These are phyloP conservation scores for Channa argus DNA, from an alignment of 2,113 vertebrate genomes.

Conservation along the genomic window DNA sequence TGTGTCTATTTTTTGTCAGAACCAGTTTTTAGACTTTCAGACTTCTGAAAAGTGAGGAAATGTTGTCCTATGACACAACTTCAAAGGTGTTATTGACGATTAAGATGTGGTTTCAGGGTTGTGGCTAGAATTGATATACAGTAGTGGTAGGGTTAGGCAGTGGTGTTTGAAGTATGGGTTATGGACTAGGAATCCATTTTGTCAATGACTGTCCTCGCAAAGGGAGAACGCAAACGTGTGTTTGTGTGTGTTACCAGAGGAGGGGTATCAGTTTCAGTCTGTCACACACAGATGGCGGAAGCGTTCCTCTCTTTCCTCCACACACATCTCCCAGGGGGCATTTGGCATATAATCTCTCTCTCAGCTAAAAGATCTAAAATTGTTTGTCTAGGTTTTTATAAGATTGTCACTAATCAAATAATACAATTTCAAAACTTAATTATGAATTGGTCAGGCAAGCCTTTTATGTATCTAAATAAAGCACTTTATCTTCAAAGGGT, in stretches of 20 bases:
- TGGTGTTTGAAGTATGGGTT: too few species aligned
- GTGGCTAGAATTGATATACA: too few species aligned
- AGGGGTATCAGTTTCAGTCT: slow-evolving; percentile 74
- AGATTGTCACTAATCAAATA: background rate
- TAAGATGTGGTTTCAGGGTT: too few species aligned
- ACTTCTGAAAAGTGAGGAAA: too few species aligned
- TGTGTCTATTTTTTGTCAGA: slow-evolving; percentile 5
- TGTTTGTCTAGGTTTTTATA: slow-evolving; percentile 22
- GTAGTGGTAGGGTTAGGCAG: too few species aligned
- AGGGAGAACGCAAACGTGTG: too few species aligned
- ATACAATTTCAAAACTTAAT: background rate
- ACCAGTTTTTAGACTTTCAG: too few species aligned
- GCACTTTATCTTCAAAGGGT: too few species aligned
- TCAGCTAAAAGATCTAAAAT: slow-evolving; percentile 28
- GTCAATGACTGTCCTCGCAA: too few species aligned
- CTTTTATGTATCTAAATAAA: background rate
- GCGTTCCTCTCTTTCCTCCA: slow-evolving; percentile 21
- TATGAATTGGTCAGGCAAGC: background rate
- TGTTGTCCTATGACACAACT: too few species aligned
- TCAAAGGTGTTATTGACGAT: too few species aligned
- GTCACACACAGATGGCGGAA: slow-evolving; percentile 79
- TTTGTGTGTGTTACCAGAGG: slow-evolving; percentile 41
- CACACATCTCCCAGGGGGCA: slow-evolving; percentile 19
- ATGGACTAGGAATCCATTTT: too few species aligned
- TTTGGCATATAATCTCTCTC: slow-evolving; percentile 34